Evolutionary conservation across 2,888 invertebrate genomes (phyloP).

Genomic region (Creontiades dilutus): DNA sequence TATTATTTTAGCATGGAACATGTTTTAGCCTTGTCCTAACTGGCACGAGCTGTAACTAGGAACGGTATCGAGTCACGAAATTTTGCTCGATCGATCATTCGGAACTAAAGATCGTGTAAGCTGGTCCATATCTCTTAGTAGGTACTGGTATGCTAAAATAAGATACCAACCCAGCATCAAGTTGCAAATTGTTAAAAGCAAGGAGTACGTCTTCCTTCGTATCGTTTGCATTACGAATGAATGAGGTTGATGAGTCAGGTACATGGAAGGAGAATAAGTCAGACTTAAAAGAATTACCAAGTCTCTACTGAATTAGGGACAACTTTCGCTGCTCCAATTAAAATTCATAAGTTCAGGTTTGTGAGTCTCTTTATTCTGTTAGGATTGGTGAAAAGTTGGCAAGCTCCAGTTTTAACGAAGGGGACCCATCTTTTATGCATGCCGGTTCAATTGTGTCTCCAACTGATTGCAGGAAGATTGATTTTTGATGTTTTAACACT

Average conservation of each 20-base stretch:
- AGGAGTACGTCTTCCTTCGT: not conserved
- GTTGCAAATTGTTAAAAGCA: not conserved
- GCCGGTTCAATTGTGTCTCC: slow-evolving; percentile 41
- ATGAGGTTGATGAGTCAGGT: slow-evolving; percentile 14
- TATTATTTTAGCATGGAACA: too few relatives aligned
- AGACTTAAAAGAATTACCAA: slow-evolving; percentile 46
- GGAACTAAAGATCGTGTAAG: too few relatives aligned
- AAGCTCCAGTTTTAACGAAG: slow-evolving; percentile 58
- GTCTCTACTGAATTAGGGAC: slow-evolving; percentile 37
- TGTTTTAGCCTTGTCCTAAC: too few relatives aligned
- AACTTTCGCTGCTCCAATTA: slow-evolving; percentile 56
- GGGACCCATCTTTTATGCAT: slow-evolving; percentile 57
- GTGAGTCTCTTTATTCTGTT: slow-evolving; percentile 56
- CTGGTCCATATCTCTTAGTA: too few relatives aligned
- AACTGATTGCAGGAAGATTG: slow-evolving; percentile 54
- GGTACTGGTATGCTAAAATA: too few relatives aligned
- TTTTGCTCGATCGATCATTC: too few relatives aligned
- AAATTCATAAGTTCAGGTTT: slow-evolving; percentile 65
- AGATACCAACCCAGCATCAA: not conserved
- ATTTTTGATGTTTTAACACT: slow-evolving; percentile 53
- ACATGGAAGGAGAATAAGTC: slow-evolving; percentile 17
- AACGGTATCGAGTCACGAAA: too few relatives aligned
- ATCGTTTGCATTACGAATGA: slow-evolving; percentile 30
- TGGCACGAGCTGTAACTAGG: too few relatives aligned
- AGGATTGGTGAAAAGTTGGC: slow-evolving; percentile 55